Evolutionary conservation across 2,888 invertebrate species (phyloP).

Genomic region (Isoperla grammatica): DNA sequence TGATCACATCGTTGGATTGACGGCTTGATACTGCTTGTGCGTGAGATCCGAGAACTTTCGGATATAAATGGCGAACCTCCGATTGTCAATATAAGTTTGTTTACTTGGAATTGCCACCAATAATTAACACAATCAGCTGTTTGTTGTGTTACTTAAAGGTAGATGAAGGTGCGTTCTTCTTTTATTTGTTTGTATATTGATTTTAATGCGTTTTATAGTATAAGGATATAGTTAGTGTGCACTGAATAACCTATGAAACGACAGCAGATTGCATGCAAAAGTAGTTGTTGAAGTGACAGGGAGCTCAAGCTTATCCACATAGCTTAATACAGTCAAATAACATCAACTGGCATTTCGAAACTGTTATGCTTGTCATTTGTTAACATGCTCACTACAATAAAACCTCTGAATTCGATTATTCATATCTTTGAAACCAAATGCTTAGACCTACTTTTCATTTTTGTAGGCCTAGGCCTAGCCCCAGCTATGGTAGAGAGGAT

Average conservation of each 20-base stretch:
- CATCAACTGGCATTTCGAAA: not conserved
- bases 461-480: too few species aligned
- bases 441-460: too few species aligned
- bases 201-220: too few species aligned
- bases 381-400: not conserved
- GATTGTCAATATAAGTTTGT: conserved; percentile 63
- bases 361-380: not conserved
- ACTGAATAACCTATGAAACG: conserved; percentile 5
- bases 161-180: conserved; percentile 56
- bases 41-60: not conserved
- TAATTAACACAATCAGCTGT: conserved; percentile 19
- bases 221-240: not conserved
- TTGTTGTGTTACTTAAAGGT: conserved; percentile 46
- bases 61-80: conserved; percentile 55
- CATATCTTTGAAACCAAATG: not conserved
- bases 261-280: conserved; percentile 18
- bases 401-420: not conserved
- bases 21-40: not conserved
- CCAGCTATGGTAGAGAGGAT: too few species aligned
- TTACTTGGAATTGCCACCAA: conserved; percentile 47
- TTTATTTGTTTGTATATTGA: conserved; percentile 23
- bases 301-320: not conserved
- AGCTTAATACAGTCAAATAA: not conserved
- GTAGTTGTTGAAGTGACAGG: not conserved
- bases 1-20: too few species aligned